Conservation (phyloP, 2,113 vertebrate genomes). For the Urocynchramus pylzowi region DNA sequence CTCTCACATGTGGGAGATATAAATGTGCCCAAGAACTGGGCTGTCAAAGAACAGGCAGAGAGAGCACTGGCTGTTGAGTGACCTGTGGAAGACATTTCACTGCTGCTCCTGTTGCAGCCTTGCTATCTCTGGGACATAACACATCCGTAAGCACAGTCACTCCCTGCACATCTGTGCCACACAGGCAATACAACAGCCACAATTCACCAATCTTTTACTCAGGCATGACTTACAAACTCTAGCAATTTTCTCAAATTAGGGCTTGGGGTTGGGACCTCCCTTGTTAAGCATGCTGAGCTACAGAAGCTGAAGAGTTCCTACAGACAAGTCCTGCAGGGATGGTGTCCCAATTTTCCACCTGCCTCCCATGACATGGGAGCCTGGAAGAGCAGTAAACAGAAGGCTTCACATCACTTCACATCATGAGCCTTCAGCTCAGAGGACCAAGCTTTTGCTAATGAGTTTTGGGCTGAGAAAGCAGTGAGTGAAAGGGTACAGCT, state of each 20-base stretch:
- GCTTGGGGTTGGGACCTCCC: not conserved
- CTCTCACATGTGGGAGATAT: fast-evolving
- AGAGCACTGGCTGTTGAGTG: not conserved
- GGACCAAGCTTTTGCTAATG: not conserved
- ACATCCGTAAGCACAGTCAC: not conserved
- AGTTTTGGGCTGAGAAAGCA: not conserved
- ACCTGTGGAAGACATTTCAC: not conserved
- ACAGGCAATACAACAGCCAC: not conserved
- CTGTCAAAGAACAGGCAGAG: not conserved
- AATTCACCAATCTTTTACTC: not conserved
- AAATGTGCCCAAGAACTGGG: not conserved
- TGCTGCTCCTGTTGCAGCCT: not conserved
- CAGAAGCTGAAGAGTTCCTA: not conserved
- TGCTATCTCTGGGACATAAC: not conserved
- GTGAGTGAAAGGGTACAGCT: not conserved
- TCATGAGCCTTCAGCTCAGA: no score
- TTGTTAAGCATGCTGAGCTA: not conserved
- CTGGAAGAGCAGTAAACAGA: not conserved
- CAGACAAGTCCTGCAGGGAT: not conserved
- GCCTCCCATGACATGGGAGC: fast-evolving
- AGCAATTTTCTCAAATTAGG: not conserved
- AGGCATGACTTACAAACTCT: not conserved
- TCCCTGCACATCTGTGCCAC: not conserved
- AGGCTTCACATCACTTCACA: not conserved
- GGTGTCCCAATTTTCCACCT: not conserved